Evolutionary conservation across 2,113 vertebrate genomes (phyloP).

Genomic region (Elaphurus davidianus): DNA sequence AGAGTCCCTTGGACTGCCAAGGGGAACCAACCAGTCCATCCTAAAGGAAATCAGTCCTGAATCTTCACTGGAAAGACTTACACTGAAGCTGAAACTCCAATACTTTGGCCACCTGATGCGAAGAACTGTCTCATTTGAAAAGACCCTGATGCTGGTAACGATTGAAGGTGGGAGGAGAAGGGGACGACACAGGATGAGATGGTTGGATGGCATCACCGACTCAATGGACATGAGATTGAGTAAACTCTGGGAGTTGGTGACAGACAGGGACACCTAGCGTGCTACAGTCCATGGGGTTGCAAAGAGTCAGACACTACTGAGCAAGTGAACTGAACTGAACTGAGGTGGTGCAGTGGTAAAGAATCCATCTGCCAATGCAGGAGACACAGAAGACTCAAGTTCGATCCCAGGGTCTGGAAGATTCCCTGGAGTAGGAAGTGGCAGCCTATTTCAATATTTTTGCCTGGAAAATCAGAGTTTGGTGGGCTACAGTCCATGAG

Average conservation of each 20-base stretch:
- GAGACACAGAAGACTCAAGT: background rate
- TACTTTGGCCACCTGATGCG: background rate
- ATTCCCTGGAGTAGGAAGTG: background rate
- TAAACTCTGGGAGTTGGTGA: background rate
- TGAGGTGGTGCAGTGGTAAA: background rate
- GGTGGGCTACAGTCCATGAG: background rate
- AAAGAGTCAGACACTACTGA: background rate
- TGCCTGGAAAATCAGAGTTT: background rate
- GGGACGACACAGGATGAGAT: rapidly evolving
- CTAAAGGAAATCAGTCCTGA: background rate
- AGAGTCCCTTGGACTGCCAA: background rate
- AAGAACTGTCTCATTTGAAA: background rate
- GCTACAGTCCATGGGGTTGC: background rate
- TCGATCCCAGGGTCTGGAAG: background rate
- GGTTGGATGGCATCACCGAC: background rate
- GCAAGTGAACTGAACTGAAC: background rate
- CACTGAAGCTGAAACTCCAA: background rate
- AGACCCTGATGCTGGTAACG: background rate
- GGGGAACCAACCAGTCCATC: background rate
- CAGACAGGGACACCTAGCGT: rapidly evolving
- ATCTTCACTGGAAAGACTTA: background rate
- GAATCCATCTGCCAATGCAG: background rate
- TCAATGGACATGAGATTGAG: background rate
- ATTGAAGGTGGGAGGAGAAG: background rate
- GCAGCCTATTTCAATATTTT: background rate